Percentiles rank a stretch among this genome's conserved stretches.
These are phyloP conservation scores for Trichogramma pretiosum DNA, from an alignment of 1,140 invertebrate species.

Conservation along the genomic window DNA sequence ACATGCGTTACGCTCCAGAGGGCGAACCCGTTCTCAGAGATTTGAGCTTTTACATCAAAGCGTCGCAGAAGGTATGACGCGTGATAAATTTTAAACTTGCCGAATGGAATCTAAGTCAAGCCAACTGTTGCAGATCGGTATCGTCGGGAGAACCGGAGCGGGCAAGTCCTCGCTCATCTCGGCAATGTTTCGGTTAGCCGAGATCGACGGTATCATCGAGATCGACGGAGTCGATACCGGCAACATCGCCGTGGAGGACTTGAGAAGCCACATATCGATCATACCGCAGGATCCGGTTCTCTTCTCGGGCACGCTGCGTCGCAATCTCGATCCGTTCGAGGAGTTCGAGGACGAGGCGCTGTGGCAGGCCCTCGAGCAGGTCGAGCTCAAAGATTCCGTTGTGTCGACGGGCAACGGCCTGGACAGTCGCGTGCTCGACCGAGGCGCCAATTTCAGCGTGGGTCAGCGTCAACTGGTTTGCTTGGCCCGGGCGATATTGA, in stretches of 20 bases:
- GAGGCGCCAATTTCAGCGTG: slow-evolving; percentile 4
- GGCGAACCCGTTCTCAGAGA: slow-evolving; percentile 1
- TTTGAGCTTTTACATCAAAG: not conserved
- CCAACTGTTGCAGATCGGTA: slow-evolving; percentile 2
- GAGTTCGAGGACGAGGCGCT: slow-evolving; percentile 1
- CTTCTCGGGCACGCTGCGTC: slow-evolving; percentile 6
- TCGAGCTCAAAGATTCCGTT: not conserved
- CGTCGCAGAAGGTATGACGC: slow-evolving; percentile 1
- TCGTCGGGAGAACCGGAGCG: slow-evolving; percentile 13
- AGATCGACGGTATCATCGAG: slow-evolving; percentile 5
- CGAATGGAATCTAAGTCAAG: not conserved
- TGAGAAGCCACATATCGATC: slow-evolving; percentile 9
- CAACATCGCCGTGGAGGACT: slow-evolving; percentile 2
- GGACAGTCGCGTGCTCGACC: not conserved
- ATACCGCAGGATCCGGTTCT: slow-evolving; percentile 12
- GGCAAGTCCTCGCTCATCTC: slow-evolving; percentile 11
- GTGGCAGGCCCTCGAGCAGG: slow-evolving; percentile 9
- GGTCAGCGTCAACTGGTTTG: slow-evolving; percentile 47
- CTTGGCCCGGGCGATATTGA: slow-evolving; percentile 51
- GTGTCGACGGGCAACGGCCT: not conserved
- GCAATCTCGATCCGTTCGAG: slow-evolving; percentile 9
- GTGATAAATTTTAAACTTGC: not conserved
- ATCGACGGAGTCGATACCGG: slow-evolving; percentile 9
- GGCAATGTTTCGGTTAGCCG: slow-evolving; percentile 4
- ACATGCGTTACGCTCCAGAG: not conserved